Percentiles rank a stretch among this genome's conserved stretches.
These are phyloP conservation scores for Etheostoma cragini DNA, from an alignment of 2,113 vertebrate genomes.

Conservation along the genomic window DNA sequence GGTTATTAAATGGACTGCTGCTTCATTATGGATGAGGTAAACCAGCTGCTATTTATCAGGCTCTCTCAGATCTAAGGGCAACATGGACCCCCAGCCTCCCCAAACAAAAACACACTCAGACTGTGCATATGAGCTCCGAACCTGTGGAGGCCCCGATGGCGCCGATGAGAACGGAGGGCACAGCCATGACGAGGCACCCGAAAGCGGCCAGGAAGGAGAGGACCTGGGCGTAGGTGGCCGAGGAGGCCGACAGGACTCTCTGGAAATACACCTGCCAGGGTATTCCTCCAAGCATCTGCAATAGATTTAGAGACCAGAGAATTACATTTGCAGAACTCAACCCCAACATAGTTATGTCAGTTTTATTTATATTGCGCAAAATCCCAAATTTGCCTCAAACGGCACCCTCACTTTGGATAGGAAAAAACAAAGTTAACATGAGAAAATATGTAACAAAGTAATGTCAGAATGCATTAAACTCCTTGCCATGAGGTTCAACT, in stretches of 20 bases:
- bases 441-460: not conserved
- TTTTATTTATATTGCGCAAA: not conserved
- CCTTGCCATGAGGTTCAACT: too few species aligned
- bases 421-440: not conserved
- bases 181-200: slow-evolving; percentile 95
- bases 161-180: slow-evolving; percentile 94
- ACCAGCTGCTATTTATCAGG: slow-evolving; percentile 86
- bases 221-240: slow-evolving; percentile 96
- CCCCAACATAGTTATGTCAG: not conserved
- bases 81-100: slow-evolving; percentile 45
- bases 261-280: slow-evolving; percentile 99
- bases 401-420: not conserved
- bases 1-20: slow-evolving; percentile 78
- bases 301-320: slow-evolving; percentile 25
- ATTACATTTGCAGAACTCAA: not conserved
- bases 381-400: not conserved
- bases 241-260: slow-evolving; percentile 97
- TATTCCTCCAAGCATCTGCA: slow-evolving; percentile 95
- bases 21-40: slow-evolving; percentile 85
- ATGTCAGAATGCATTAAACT: not conserved
- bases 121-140: slow-evolving; percentile 67
- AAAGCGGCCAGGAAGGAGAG: slow-evolving; percentile 97
- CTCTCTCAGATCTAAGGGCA: slow-evolving; percentile 80
- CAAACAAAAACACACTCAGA: slow-evolving; percentile 37
- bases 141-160: slow-evolving; percentile 98